phyloP scores from a whole-genome alignment of 2,113 vertebrate species.

The Eubucco bourcierii region DNA sequence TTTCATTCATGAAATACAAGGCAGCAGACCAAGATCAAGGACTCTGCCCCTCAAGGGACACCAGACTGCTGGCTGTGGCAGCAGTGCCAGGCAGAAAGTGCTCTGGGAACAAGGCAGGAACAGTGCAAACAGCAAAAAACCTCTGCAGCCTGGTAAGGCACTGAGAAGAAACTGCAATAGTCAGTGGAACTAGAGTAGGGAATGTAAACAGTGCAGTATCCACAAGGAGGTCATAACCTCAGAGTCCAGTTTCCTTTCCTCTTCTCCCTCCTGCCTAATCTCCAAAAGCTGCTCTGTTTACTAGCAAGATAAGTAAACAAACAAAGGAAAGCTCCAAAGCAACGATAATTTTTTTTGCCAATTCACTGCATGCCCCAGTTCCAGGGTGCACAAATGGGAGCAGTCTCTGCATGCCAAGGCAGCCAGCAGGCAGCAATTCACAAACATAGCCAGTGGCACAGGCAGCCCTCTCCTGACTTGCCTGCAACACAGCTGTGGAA shows the following conservation, averaged over 20 bases:
- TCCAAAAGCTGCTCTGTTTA: constrained; percentile 44
- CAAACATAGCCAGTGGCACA: fast-evolving
- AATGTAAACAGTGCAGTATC: constrained; percentile 60
- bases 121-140: neutral
- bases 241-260: neutral
- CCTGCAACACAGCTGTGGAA: fast-evolving
- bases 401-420: neutral
- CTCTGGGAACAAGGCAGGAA: neutral
- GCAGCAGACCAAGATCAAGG: neutral
- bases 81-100: neutral
- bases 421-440: neutral
- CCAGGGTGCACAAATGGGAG: neutral
- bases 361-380: neutral
- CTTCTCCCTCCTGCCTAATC: constrained; percentile 23
- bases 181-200: constrained; percentile 18
- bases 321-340: neutral
- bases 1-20: constrained; percentile 54
- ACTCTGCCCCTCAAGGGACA: constrained; percentile 7
- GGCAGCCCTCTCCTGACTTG: neutral
- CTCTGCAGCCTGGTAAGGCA: neutral
- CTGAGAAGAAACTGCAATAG: neutral
- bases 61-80: neutral
- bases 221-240: constrained; percentile 54
- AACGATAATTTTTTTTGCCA: neutral
- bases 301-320: constrained; percentile 48